A percentile compares a stretch with the other conserved stretches of the same genome.
Conservation (phyloP, 1,140 invertebrate species). For the Sycophaga agraensis region DNA sequence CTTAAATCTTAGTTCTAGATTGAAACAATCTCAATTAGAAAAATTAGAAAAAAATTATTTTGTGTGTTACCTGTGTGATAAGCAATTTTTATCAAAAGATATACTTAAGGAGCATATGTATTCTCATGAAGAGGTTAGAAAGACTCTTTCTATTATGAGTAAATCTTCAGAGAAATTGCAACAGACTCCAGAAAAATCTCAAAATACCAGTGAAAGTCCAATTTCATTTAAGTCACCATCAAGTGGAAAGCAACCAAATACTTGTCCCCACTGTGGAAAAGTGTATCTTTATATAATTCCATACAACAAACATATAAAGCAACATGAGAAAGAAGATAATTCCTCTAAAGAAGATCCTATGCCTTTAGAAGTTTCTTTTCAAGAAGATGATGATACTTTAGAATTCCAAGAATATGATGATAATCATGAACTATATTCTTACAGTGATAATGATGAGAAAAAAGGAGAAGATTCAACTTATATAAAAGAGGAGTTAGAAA, state of each 20-base stretch:
- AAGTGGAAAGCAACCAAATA: constrained; percentile 52
- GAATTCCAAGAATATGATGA: constrained; percentile 39
- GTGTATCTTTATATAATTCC: constrained; percentile 56
- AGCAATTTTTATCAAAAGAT: constrained; percentile 51
- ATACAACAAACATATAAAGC: constrained; percentile 53
- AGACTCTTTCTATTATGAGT: constrained; percentile 39
- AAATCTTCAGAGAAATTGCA: constrained; percentile 42
- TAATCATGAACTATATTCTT: constrained; percentile 28
- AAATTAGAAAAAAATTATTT: constrained; percentile 49
- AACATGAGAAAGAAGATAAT: constrained; percentile 47
- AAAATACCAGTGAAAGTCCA: not conserved
- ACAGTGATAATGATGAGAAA: constrained; percentile 24
- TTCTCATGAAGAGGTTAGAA: constrained; percentile 52
- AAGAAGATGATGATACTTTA: constrained; percentile 42
- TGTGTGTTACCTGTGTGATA: constrained; percentile 53
- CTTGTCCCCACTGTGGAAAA: constrained; percentile 55
- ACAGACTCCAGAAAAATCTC: constrained; percentile 22
- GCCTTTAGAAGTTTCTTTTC: constrained; percentile 41
- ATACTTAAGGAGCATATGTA: constrained; percentile 55
- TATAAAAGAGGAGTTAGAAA: constrained; percentile 34
- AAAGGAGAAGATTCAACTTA: constrained; percentile 30
- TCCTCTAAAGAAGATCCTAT: constrained; percentile 35
- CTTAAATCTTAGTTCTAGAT: constrained; percentile 50
- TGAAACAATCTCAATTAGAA: constrained; percentile 42
- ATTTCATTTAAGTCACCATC: constrained; percentile 36